Base-by-base conservation (phyloP, 2,113 vertebrate species). In the Pangasianodon hypophthalmus region DNA sequence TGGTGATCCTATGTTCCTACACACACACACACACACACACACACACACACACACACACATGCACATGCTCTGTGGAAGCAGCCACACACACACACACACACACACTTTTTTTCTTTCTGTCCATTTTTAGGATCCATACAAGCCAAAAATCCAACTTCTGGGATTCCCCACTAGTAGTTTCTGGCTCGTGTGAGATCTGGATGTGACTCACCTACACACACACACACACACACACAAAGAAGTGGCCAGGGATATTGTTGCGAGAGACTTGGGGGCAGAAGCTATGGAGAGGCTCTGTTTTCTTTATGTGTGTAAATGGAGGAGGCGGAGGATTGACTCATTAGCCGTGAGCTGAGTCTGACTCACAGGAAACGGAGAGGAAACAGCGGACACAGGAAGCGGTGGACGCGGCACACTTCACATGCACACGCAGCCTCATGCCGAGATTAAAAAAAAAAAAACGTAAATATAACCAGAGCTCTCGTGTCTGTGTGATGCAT, bases 301-400 rank as follows among this genome's bases (percentile, higher is more conserved):
- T 46, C 71, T 85, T 86, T 85, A 54, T 73, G 83, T 85, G 75
- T 89, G 82, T 89, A 85, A 77, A 77, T 50, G 83, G 50, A 41
- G 67, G 67, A 75, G 44, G 52, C 32, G 83, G 88, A 73, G 82
- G 62, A 79, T 48, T 90, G 88, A 90, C 73, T 90, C 88, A 90
- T 69, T 81, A 84, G 32, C 73, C 6, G 29, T 90, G 84, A 90
- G 21, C 69, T 56, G 60, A 89, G 58, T 67, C 52, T 90, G 88
- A 90, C n/a, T 90, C 88, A 90, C 73, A 85, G 83, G 73, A 90
- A 81, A 24, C 24, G 8, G 58, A 80, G n/a, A 80, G 84, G 75
- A 90, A 81, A 58, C 48, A 46, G 56, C 4, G 83, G 54, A 89
- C 88, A 77, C 82, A 60, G 69, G 41, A 64, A 89, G 73, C 8